Conservation (phyloP, 2,113 vertebrate genomes). For the Lycaon pictus region DNA sequence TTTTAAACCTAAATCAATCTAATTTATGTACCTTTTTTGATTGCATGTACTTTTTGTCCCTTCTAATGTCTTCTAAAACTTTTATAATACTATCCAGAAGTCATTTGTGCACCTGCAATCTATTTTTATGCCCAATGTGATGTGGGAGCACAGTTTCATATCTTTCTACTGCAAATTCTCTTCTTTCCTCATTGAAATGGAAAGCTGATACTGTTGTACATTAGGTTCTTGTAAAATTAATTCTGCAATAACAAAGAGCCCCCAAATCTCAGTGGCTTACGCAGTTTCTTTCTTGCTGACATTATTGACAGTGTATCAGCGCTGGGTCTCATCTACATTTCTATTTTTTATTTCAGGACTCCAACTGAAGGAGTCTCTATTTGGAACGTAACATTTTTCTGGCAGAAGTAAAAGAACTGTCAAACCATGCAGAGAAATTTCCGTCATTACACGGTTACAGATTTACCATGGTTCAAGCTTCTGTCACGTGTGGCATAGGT, state of each 20-base stretch:
- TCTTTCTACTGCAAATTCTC: neutral
- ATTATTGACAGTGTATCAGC: neutral
- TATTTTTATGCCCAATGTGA: neutral
- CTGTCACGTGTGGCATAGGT: neutral
- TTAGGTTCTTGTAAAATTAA: neutral
- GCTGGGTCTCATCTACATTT: neutral
- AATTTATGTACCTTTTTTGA: neutral
- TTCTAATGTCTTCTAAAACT: neutral
- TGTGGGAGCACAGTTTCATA: neutral
- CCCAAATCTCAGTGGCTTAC: neutral
- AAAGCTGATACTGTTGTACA: neutral
- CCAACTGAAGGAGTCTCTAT: neutral
- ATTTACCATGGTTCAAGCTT: neutral
- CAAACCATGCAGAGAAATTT: neutral
- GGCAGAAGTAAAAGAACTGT: neutral
- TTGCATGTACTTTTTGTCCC: neutral
- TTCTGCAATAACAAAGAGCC: neutral
- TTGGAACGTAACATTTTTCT: neutral
- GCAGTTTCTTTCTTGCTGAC: neutral
- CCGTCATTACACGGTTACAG: neutral
- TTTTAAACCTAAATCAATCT: slow-evolving; percentile 19
- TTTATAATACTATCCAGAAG: neutral
- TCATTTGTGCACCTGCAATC: neutral
- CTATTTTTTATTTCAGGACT: neutral
- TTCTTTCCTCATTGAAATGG: neutral